Evolutionary conservation across 2,888 invertebrate species (phyloP).

Genomic region (Baronia brevicornis): DNA sequence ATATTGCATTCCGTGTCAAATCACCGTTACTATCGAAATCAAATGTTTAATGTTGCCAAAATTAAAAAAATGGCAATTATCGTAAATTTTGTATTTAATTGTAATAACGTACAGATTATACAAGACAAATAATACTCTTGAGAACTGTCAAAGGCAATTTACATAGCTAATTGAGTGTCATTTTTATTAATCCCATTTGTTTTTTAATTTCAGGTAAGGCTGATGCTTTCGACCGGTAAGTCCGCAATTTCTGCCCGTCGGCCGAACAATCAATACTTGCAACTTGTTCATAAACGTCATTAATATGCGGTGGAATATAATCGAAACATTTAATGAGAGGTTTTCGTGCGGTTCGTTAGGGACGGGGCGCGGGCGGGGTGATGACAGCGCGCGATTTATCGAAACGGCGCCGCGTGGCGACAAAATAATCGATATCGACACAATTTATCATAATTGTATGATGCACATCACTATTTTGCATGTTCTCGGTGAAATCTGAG

Average conservation of each 20-base stretch:
- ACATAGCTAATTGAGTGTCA: constrained; percentile 16
- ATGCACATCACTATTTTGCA: constrained; percentile 36
- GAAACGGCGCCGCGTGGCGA: constrained; percentile 32
- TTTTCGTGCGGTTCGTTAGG: constrained; percentile 23
- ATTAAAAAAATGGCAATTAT: too few species aligned
- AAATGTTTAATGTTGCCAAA: too few species aligned
- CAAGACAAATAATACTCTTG: not conserved
- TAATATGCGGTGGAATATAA: constrained; percentile 49
- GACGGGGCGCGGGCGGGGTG: constrained; percentile 26
- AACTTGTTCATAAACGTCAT: constrained; percentile 55
- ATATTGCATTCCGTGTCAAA: too few species aligned
- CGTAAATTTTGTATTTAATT: too few species aligned
- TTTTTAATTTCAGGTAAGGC: constrained; percentile 41
- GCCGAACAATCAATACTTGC: constrained; percentile 39
- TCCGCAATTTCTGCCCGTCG: constrained; percentile 27
- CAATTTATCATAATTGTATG: constrained; percentile 32
- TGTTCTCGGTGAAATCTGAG: not conserved
- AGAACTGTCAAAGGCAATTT: too few species aligned
- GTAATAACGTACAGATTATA: too few species aligned
- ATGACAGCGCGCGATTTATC: constrained; percentile 48
- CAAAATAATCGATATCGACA: constrained; percentile 55
- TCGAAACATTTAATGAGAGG: constrained; percentile 53
- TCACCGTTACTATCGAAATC: too few species aligned
- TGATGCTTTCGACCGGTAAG: constrained; percentile 27
- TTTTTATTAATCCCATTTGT: constrained; percentile 14